phyloP scores from a whole-genome alignment of 2,888 invertebrate genomes.

The Drosophila mettleri region DNA sequence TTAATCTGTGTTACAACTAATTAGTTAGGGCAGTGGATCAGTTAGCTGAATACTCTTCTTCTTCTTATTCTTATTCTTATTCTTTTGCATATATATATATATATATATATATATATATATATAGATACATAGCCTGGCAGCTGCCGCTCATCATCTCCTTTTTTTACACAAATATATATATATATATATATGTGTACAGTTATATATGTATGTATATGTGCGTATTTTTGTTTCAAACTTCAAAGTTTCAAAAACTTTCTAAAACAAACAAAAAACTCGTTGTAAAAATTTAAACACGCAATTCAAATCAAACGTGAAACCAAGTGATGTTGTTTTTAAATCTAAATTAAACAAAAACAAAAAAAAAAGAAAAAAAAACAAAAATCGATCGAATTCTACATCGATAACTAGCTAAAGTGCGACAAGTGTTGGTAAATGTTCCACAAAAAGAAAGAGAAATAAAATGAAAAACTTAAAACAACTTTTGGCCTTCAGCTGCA shows the following conservation, averaged over 20 bases:
- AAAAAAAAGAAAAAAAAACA: constrained; percentile 34
- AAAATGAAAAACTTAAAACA: constrained; percentile 8
- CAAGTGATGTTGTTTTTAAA: constrained; percentile 83
- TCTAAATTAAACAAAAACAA: constrained; percentile 56
- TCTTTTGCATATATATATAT: no score
- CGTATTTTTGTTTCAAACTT: constrained; percentile 35
- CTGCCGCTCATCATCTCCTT: background rate
- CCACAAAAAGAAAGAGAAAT: background rate
- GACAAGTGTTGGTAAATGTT: constrained; percentile 68
- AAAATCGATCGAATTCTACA: constrained; percentile 19
- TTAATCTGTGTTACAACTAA: constrained; percentile 83
- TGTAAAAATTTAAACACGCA: constrained; percentile 64
- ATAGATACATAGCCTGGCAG: constrained; percentile 15
- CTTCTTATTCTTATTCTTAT: background rate
- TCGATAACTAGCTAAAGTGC: constrained; percentile 66
- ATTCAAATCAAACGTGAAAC: constrained; percentile 84
- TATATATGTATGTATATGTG: constrained; percentile 12
- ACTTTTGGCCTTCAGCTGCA: constrained; percentile 68
- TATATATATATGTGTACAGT: constrained; percentile 1
- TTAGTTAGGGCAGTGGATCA: constrained; percentile 43
- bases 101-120: constrained; percentile 5
- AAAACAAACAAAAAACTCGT: constrained; percentile 25
- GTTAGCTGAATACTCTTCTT: constrained; percentile 19
- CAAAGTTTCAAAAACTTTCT: constrained; percentile 69
- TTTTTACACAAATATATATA: constrained; percentile 4